Evolutionary conservation across 2,888 invertebrate genomes (phyloP), one percentile per base, ranked within the genome.

Genomic region (Cheilosia scutellata): DNA sequence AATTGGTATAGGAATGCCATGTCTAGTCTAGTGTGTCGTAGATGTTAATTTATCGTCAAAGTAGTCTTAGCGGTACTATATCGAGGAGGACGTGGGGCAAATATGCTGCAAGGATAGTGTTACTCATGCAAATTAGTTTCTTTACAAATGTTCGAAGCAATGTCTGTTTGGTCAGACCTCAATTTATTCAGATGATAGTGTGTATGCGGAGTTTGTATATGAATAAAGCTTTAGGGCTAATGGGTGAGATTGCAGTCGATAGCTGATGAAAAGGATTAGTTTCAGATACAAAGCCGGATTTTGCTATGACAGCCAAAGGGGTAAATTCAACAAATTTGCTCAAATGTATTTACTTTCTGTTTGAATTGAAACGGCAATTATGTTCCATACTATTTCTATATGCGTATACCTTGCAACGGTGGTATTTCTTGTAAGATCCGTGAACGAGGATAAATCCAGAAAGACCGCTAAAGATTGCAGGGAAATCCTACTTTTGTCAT

Each of bases 121-220:
- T 68, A 53, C 58, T 58, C 76, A 77, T 77, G 76, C 76, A 77
- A 77, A 77, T 77, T 77, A 77, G 76, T 68, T 51, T 66, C 40
- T 66, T 76, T 66, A 66, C 66, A 76, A 66, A 60, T 76, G 76
- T 76, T 66, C 63, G 51, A 60, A 76, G 42, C 51, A 33, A 33
- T 49, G 44, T 66, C 66, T 31, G 37, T 49, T 76, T 57, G 58
- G 65, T 68, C 68, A 51, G 51, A 60, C 68, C 60, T 60, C 68
- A 68, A 68, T 76, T 51, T 66, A 47, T 44, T 31, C 13, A 49
- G 53, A 72, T 57, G 44, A 57, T 31, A n/a, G 20, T 20, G 16
- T 13, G 25, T 9, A 13, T 31, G 13, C 13, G 31, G 5, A 44
- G 70, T 51, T 55, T 13, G 57, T n/a, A 37, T 37, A 37, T 37